These are phyloP conservation scores for Nycticebus coucang DNA, from an alignment of 2,113 vertebrate species.

Conservation along the genomic window DNA sequence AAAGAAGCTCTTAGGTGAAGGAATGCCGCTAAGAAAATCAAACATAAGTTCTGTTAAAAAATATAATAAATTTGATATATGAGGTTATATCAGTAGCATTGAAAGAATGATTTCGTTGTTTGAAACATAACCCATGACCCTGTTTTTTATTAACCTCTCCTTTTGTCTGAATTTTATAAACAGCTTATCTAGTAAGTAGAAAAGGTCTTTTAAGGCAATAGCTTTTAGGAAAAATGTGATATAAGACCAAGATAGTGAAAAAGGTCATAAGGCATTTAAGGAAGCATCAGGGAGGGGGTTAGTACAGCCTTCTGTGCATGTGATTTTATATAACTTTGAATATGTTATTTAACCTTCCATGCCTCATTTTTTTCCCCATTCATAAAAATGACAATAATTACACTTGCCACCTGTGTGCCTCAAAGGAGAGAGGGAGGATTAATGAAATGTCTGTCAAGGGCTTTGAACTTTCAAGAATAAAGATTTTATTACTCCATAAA, in stretches of 20 bases:
- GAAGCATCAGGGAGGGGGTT: background rate
- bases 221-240: background rate
- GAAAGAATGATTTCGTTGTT: background rate
- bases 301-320: background rate
- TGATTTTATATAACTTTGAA: background rate
- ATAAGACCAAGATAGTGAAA: background rate
- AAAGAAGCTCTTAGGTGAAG: background rate
- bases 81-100: background rate
- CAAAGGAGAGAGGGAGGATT: conserved; percentile 44
- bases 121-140: background rate
- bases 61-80: background rate
- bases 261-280: background rate
- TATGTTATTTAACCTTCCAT: background rate
- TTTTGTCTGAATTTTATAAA: background rate
- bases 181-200: background rate
- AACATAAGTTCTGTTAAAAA: background rate
- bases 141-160: background rate
- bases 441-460: conserved; percentile 60
- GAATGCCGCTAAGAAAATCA: background rate
- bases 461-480: conserved; percentile 71
- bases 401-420: conserved; percentile 69
- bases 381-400: conserved; percentile 73
- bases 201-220: background rate
- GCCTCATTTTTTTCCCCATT: conserved; percentile 33
- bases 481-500: conserved; percentile 65